phyloP scores from a whole-genome alignment of 2,113 vertebrate genomes.

The Hypomesus transpacificus region DNA sequence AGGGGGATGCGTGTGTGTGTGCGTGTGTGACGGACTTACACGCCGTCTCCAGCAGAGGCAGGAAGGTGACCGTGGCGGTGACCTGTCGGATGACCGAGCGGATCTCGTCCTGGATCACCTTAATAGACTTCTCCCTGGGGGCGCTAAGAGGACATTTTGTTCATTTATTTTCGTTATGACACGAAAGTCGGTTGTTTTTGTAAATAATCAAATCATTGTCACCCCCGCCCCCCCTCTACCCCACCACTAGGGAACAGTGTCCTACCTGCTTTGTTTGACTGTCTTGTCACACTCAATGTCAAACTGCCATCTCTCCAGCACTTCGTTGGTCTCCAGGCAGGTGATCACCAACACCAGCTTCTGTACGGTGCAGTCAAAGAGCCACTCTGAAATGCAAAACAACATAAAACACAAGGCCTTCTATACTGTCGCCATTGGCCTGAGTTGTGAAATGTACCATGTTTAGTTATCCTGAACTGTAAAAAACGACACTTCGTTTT shows the following conservation, averaged over 20 bases:
- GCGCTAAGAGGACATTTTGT: constrained; percentile 58
- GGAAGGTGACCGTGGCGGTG: constrained; percentile 92
- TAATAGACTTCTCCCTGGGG: constrained; percentile 89
- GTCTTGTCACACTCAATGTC: constrained; percentile 94
- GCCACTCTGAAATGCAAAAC: constrained; percentile 80
- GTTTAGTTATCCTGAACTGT: neutral
- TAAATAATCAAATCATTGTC: neutral
- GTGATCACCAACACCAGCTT: constrained; percentile 93
- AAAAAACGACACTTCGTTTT: neutral
- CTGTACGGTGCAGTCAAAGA: constrained; percentile 89
- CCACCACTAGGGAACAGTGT: neutral
- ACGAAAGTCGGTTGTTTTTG: no score
- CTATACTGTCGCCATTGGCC: no score
- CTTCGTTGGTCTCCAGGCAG: constrained; percentile 83
- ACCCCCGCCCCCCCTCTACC: neutral
- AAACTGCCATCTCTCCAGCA: constrained; percentile 96
- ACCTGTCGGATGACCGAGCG: constrained; percentile 93
- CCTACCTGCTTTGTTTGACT: constrained; percentile 79
- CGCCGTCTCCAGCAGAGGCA: constrained; percentile 86
- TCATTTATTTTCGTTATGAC: no score
- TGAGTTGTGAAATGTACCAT: neutral
- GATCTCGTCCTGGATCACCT: constrained; percentile 95
- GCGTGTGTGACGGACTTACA: constrained; percentile 75
- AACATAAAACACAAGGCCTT: no score
- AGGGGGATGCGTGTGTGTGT: neutral